Evolutionary conservation across 2,888 invertebrate species (phyloP).

Genomic region (Mantis religiosa): DNA sequence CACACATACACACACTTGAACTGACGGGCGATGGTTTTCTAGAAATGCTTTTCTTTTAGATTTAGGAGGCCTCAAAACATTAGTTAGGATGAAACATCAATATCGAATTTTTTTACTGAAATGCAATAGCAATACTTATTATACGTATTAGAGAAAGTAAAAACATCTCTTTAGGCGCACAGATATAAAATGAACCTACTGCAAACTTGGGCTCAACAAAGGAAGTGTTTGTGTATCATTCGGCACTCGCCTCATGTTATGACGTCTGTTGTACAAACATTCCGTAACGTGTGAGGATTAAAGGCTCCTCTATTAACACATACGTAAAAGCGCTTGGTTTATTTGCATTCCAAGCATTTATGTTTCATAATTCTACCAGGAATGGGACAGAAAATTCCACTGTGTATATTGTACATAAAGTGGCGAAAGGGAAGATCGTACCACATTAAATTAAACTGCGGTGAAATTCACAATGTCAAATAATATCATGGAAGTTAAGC

Average conservation of each 20-base stretch:
- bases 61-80: too few species aligned
- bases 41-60: too few species aligned
- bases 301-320: background rate
- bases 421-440: background rate
- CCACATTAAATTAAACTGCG: background rate
- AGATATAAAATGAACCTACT: background rate
- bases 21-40: too few species aligned
- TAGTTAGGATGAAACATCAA: too few species aligned
- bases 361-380: background rate
- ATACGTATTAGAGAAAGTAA: too few species aligned
- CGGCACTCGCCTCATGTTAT: background rate
- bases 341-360: background rate
- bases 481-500: too few species aligned
- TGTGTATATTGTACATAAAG: background rate
- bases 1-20: too few species aligned
- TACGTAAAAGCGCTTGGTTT: background rate
- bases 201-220: background rate
- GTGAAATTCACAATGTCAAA: background rate
- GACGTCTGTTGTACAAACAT: background rate
- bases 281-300: background rate
- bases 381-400: background rate
- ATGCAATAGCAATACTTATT: too few species aligned
- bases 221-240: background rate
- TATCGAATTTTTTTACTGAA: too few species aligned
- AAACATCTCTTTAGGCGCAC: too few species aligned